phyloP scores from a whole-genome alignment of 1,140 invertebrate genomes.

The Sycophila sp. region DNA sequence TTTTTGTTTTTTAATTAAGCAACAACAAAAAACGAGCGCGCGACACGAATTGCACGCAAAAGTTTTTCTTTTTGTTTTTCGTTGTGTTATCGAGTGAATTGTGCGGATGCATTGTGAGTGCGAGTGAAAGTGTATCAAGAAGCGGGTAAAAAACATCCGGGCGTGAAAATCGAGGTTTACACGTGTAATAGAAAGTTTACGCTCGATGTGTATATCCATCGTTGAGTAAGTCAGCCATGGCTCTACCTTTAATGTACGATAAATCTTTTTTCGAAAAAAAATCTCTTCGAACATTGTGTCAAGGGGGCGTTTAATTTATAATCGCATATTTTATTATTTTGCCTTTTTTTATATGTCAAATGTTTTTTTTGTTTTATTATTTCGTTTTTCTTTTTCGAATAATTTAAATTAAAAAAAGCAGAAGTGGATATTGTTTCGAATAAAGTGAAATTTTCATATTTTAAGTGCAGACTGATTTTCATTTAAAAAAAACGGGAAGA shows the following conservation, averaged over 20 bases:
- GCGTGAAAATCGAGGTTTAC: neutral
- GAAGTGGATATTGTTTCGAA: too few relatives aligned
- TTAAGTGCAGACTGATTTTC: neutral
- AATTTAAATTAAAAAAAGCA: too few relatives aligned
- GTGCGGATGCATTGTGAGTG: neutral
- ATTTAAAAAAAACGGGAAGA: neutral
- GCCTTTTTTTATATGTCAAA: too few relatives aligned
- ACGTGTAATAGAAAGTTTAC: neutral
- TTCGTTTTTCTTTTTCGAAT: too few relatives aligned
- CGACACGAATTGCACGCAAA: neutral
- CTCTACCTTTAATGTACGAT: slow-evolving; percentile 1
- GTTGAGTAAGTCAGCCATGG: slow-evolving; percentile 12
- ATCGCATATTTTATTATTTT: neutral
- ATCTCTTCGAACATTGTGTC: neutral
- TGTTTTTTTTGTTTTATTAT: too few relatives aligned
- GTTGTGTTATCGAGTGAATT: neutral
- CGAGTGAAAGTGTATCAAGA: neutral
- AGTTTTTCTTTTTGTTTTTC: neutral
- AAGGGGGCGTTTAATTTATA: neutral
- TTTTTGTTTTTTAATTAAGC: too few relatives aligned
- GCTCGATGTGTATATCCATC: slow-evolving; percentile 5
- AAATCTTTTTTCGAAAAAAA: slow-evolving; percentile 7
- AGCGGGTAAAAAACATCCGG: neutral
- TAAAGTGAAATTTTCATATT: too few relatives aligned
- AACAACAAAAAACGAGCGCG: neutral